A percentile compares a stretch with the other conserved stretches of the same genome.
These are phyloP conservation scores for Vesta saturnalis DNA, from an alignment of 2,888 invertebrate genomes.

Conservation along the genomic window DNA sequence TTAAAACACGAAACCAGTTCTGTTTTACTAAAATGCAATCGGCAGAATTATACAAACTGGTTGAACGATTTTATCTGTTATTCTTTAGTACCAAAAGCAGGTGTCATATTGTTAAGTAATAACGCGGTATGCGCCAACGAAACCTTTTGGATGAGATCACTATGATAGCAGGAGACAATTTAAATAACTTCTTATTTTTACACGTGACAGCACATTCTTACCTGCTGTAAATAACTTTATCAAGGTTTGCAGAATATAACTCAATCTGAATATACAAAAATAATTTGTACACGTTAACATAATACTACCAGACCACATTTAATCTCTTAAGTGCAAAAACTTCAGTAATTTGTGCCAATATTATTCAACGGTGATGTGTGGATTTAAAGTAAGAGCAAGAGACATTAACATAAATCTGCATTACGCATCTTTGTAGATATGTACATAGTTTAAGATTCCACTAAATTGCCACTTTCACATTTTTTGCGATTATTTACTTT, in stretches of 20 bases:
- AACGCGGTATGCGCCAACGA: slow-evolving; percentile 29
- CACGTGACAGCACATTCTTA: slow-evolving; percentile 17
- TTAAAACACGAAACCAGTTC: slow-evolving; percentile 15
- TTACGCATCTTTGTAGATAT: no score
- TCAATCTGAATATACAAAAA: no score
- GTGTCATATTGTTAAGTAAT: slow-evolving; percentile 40
- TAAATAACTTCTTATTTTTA: slow-evolving; percentile 24
- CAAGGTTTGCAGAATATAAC: slow-evolving; percentile 18
- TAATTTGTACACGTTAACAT: no score
- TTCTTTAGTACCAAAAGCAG: slow-evolving; percentile 37
- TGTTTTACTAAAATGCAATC: slow-evolving; percentile 31
- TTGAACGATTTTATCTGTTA: slow-evolving; percentile 37
- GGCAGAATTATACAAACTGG: slow-evolving; percentile 34
- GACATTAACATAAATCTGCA: no score
- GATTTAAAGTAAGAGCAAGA: no score
- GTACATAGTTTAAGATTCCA: no score
- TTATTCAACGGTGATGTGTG: no score
- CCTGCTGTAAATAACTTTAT: slow-evolving; percentile 24
- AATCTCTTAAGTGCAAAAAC: no score
- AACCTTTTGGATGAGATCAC: slow-evolving; percentile 27
- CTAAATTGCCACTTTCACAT: no score
- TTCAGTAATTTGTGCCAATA: no score
- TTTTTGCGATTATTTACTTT: no score
- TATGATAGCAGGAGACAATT: slow-evolving; percentile 24
- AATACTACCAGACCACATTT: no score